Percentiles rank a stretch among this genome's conserved stretches.
Evolutionary conservation across 2,113 vertebrate genomes (phyloP).

Genomic region (Chaenocephalus aceratus): DNA sequence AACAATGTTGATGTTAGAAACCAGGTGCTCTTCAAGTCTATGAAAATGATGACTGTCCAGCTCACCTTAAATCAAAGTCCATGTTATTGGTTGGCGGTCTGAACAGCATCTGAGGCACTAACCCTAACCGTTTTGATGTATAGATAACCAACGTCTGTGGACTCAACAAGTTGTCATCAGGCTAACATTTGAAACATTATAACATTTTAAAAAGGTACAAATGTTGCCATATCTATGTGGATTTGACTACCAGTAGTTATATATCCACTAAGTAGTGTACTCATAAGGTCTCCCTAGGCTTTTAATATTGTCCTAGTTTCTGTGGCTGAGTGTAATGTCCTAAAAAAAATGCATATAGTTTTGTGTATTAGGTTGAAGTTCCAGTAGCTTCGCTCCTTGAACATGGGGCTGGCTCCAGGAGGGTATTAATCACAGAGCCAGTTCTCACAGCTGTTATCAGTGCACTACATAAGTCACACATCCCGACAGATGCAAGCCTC

Average conservation of each 20-base stretch:
- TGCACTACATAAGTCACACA: background rate
- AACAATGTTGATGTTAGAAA: no score
- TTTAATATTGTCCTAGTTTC: background rate
- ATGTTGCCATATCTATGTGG: background rate
- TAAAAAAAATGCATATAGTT: background rate
- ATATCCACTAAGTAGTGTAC: background rate
- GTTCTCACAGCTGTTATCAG: background rate
- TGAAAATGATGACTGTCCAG: no score
- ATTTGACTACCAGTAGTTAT: constrained; percentile 6
- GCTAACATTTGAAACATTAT: no score
- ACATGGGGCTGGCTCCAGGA: background rate
- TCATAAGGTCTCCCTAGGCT: background rate
- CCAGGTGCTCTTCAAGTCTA: no score
- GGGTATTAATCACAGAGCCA: constrained; percentile 2
- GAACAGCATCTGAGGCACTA: no score
- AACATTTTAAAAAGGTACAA: no score
- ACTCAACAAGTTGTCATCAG: no score
- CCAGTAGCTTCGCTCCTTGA: background rate
- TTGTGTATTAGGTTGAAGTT: background rate
- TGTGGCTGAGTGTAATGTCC: background rate
- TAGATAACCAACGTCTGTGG: no score
- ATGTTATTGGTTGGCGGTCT: no score
- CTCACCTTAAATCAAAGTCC: no score
- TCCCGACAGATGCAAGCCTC: no score
- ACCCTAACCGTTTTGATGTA: no score